A percentile compares a stretch with the other conserved stretches of the same genome.
Conservation (phyloP, 2,888 invertebrate species). For the Synergus laeviventris region DNA sequence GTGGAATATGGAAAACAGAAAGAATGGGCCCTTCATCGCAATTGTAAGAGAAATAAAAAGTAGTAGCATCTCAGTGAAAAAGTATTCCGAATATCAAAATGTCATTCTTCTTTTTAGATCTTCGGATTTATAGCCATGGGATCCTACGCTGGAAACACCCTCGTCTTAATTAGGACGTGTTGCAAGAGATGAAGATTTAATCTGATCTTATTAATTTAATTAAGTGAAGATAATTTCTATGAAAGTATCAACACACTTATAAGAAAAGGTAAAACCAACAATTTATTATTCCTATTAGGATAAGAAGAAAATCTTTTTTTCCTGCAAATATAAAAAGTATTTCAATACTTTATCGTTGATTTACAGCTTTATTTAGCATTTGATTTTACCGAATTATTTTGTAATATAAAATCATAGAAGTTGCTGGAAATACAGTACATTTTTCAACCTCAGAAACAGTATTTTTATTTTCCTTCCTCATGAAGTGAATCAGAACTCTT, state of each 20-base stretch:
- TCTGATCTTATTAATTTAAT: too few relatives aligned
- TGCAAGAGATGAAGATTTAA: conserved; percentile 20
- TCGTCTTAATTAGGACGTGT: conserved; percentile 22
- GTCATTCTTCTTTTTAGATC: neutral
- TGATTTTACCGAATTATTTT: too few relatives aligned
- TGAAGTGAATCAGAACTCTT: neutral
- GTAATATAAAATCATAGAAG: too few relatives aligned
- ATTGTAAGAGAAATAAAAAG: neutral
- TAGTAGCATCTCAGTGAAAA: neutral
- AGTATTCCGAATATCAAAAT: neutral
- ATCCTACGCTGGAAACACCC: conserved; percentile 23
- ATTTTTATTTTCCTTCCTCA: neutral
- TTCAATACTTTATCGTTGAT: neutral
- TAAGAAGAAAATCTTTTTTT: neutral
- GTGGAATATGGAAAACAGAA: conserved; percentile 24
- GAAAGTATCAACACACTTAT: too few relatives aligned
- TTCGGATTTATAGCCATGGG: conserved; percentile 33
- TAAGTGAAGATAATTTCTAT: too few relatives aligned
- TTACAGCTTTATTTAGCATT: neutral
- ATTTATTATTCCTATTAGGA: neutral
- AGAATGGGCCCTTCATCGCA: conserved; percentile 23
- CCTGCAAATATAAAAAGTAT: neutral
- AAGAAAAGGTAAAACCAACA: neutral
- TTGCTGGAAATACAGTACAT: neutral
- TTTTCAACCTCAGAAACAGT: neutral